Conservation (phyloP, 1,140 invertebrate genomes). For the Stegodyphus dumicola region DNA sequence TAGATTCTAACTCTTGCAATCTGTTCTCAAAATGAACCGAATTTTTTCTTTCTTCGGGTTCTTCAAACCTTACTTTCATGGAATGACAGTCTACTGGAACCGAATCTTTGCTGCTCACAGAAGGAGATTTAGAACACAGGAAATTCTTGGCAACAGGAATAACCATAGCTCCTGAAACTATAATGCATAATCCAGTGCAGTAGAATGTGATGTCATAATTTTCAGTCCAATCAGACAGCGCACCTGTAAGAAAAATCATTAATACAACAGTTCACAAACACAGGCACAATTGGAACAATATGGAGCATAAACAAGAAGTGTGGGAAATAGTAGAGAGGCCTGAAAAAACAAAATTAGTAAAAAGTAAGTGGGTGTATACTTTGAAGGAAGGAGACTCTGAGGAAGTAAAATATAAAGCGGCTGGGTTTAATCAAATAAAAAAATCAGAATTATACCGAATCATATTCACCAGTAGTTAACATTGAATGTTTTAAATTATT, state of each 20-base stretch:
- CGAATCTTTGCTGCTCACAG: background rate
- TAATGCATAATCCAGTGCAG: slow-evolving; percentile 85
- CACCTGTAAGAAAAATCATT: slow-evolving; percentile 72
- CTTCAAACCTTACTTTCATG: slow-evolving; percentile 23
- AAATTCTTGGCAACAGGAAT: slow-evolving; percentile 66
- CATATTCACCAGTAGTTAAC: too few relatives aligned
- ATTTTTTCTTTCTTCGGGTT: background rate
- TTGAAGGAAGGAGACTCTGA: too few relatives aligned
- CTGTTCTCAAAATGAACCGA: too few relatives aligned
- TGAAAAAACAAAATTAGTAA: too few relatives aligned
- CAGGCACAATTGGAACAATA: too few relatives aligned
- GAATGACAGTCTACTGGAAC: background rate
- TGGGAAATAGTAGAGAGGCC: too few relatives aligned
- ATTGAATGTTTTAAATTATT: too few relatives aligned
- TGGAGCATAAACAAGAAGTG: too few relatives aligned
- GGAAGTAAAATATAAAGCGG: too few relatives aligned
- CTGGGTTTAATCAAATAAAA: too few relatives aligned
- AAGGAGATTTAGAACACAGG: background rate
- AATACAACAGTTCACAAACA: background rate
- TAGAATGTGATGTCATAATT: slow-evolving; percentile 88
- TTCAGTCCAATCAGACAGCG: slow-evolving; percentile 81
- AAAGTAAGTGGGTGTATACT: too few relatives aligned
- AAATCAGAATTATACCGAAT: too few relatives aligned
- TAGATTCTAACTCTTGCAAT: background rate
- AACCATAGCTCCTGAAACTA: slow-evolving; percentile 83